Base-by-base conservation (phyloP, 2,113 vertebrate genomes). In the Hylia prasina region DNA sequence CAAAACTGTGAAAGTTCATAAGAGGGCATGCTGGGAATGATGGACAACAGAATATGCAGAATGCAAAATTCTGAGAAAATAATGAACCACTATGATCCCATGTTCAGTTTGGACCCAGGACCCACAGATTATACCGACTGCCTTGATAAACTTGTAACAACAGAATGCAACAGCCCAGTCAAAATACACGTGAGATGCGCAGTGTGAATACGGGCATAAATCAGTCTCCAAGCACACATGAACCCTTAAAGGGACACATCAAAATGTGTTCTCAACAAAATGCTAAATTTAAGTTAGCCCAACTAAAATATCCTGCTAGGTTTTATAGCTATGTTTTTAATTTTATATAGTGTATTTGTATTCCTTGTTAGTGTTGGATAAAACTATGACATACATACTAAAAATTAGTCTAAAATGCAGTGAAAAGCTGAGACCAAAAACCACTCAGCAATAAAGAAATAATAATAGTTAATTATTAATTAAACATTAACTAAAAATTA, bases 191-290 rank as follows among this genome's bases (percentile, higher is more conserved):
- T 27, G 7, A 13, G 21, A 42, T 33, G 13, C 5, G 6, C 0
- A 0, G 20, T 53, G 14, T 42, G 20, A 56, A 3, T n/a, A 60
- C 35, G 42, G 15, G 23, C 15, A 63, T 30, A 68, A 88, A 71
- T 8, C 3, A 54, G 20, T 11, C 30, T 57, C 28, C 20, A 69
- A 21, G 78, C 18, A 70, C 12, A 56, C 33, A 61, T 0, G 0
- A 31, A 2, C 2, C 6, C 7, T 66, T 63, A 66, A 42, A 47
- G 5, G 7, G 12, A 57, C 7, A 58, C 3, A 39, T 7, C 23
- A 71, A 86, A 80, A 64, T 30, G n/a, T n/a, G 20, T 39, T 81
- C 40, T 65, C 35, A 40, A 40, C 10, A 90, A 35, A 37, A 68
- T 31, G 14, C 20, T 70, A 82, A 57, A 57, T 15, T 69, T 50